Evolutionary conservation across 2,888 invertebrate species (phyloP), one percentile per base, ranked within the genome.

Genomic region (Copidosoma aretas): DNA sequence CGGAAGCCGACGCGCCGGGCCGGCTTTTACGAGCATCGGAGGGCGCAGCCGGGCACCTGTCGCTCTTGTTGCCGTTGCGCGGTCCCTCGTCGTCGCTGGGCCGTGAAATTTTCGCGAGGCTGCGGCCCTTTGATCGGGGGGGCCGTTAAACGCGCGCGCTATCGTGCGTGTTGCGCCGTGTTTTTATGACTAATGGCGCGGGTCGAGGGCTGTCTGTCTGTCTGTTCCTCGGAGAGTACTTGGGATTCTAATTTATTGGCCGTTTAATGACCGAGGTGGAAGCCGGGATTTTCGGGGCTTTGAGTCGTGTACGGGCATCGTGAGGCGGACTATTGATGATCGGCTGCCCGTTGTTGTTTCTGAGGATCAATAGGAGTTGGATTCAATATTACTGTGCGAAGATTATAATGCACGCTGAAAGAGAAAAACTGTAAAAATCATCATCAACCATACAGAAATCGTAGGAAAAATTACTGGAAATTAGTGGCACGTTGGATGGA

Each of bases 161-260:
- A 41, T 41, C n/a, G 14, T 41, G 14, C 49, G 14, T 39, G 56
- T 21, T 24, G n/a, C 21, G 32, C 52, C 53, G 21, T 46, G 60
- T 60, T 70, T 60, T 70, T 70, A 70, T 53, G 60, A 67, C 70
- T 70, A 70, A 70, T 70, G 66, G 67, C 62, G 43, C 60, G 49
- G 32, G 24, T 32, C 25, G 43, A 68, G 52, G 22, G 10, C n/a
- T n/a, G n/a, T n/a, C n/a, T n/a, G 25, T 46, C 43, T 46, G 12
- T 46, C 43, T 46, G 17, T 46, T 49, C 57, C 24, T 43, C 32
- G 24, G n/a, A 32, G 32, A 32, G 24, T 60, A 46, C 60, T 57
- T 46, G 68, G 57, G 58, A 53, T 32, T 60, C 5, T 60, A 70
- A 70, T 70, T 70, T 67, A 70, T 70, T 41, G 60, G 60, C 57